Base-by-base conservation (phyloP, 2,888 invertebrate species). In the Ennomos fuscantarius region DNA sequence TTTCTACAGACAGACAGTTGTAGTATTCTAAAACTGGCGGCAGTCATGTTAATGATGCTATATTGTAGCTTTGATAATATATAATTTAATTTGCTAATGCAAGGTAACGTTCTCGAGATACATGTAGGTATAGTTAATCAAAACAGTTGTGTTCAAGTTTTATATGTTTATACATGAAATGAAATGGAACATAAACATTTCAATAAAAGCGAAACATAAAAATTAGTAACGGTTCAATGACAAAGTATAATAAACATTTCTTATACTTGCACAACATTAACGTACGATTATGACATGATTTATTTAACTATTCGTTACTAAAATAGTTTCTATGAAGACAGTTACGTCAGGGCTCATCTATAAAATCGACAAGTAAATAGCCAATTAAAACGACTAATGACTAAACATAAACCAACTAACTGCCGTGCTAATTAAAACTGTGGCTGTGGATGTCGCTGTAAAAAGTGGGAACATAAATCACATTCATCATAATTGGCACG, bases 341-440 rank as follows among this genome's bases (percentile, higher is more conserved):
- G 37, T 49, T 47, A 31, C 66, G 61, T 64, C 66, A 64, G 62
- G 65, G 61, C 64, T 67, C 70, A 65, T 72, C 69, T 64, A 74
- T 76, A 72, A 69, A 70, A 66, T 62, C 49, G 59, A 66, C 63
- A 57, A 62, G 68, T 70, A 70, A 74, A 71, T 66, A 70, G 55
- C 63, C 63, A 73, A 75, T 76, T 75, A 71, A 68, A 66, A 40
- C 49, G 11, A 46, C 63, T 74, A 68, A 76, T 69, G 63, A 65
- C 62, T 54, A 64, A 68, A 67, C 66, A 66, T 62, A 63, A 70
- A 72, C 63, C 41, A 6, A 53, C 57, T 59, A 60, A 66, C 64
- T 46, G 53, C 63, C 33, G 42, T 56, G 54, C 68, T 64, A 63
- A 63, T 62, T 50, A 60, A 60, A 73, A 72, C 67, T 69, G 62